Evolutionary conservation across 1,140 invertebrate genomes (phyloP).

Genomic region (Solenopsis fugax): DNA sequence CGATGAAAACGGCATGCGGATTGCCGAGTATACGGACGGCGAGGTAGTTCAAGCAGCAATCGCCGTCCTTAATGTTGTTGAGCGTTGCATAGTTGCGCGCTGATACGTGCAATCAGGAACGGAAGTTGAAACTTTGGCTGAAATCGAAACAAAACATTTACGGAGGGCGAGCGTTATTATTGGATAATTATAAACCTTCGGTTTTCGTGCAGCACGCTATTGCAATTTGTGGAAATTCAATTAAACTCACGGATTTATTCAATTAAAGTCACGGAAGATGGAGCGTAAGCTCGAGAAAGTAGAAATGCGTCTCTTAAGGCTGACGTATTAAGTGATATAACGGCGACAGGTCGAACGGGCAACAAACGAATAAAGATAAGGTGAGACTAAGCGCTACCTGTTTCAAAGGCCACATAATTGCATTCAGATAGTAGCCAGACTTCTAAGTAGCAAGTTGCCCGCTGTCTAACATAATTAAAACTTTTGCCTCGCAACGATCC

Average conservation of each 20-base stretch:
- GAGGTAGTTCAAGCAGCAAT: conserved; percentile 23
- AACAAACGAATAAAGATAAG: conserved; percentile 60
- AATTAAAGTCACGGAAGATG: conserved; percentile 3
- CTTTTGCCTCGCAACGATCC: conserved; percentile 66
- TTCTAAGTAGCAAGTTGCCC: conserved; percentile 79
- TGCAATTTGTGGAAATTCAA: conserved; percentile 20
- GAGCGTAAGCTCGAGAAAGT: not conserved
- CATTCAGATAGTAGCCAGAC: conserved; percentile 78
- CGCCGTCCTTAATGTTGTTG: conserved; percentile 13
- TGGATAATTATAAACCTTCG: not conserved
- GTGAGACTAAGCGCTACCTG: conserved; percentile 10
- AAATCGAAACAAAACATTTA: not conserved
- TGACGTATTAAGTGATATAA: not conserved
- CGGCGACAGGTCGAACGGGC: conserved; percentile 44
- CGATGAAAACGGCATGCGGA: conserved; percentile 32
- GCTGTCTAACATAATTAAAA: conserved; percentile 78
- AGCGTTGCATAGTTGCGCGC: not conserved
- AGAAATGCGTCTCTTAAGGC: not conserved
- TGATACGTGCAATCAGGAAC: not conserved
- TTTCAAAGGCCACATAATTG: conserved; percentile 80
- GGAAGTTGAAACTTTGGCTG: conserved; percentile 1
- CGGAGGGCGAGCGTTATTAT: conserved; percentile 2
- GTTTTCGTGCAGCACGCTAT: not conserved
- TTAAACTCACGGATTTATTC: conserved; percentile 1
- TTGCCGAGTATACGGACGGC: not conserved